Evolutionary conservation across 2,113 vertebrate species (phyloP).

Genomic region (Corythaeola cristata): DNA sequence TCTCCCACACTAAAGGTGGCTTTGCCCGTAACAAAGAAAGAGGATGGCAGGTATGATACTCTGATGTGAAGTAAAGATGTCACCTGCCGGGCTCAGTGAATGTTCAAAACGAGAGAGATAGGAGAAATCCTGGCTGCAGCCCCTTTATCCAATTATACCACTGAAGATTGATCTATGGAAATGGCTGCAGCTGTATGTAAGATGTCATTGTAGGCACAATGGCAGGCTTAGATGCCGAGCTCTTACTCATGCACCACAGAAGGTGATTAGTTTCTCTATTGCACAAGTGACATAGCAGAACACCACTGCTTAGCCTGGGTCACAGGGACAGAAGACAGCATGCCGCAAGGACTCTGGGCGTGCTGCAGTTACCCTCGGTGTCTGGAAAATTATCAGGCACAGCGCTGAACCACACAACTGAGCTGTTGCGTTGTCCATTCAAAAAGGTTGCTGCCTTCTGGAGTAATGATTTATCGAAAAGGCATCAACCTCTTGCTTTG

Average conservation of each 20-base stretch:
- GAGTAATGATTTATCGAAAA: not conserved
- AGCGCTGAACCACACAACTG: not conserved
- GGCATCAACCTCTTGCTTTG: not conserved
- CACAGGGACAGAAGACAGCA: not conserved
- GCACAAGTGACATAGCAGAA: not conserved
- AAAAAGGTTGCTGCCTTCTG: not conserved
- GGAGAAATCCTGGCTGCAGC: not conserved
- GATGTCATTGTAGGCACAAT: not conserved
- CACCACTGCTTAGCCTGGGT: not conserved
- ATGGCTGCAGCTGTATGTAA: slow-evolving; percentile 4
- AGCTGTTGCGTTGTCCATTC: not conserved
- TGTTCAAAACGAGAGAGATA: not conserved
- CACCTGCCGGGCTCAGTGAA: not conserved
- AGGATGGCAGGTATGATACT: not conserved
- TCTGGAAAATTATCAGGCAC: not conserved
- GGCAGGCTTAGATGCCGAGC: not conserved
- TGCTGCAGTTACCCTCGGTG: not conserved
- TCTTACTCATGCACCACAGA: not conserved
- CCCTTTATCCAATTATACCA: not conserved
- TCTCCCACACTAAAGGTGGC: not conserved
- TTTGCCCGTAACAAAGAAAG: not conserved
- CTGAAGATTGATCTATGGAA: not conserved
- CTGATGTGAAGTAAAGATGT: not conserved
- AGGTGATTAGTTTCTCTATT: not conserved
- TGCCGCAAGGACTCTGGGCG: not conserved